Base-by-base conservation (phyloP, 2,888 invertebrate species). In the Chalcosyrphus nemorum region DNA sequence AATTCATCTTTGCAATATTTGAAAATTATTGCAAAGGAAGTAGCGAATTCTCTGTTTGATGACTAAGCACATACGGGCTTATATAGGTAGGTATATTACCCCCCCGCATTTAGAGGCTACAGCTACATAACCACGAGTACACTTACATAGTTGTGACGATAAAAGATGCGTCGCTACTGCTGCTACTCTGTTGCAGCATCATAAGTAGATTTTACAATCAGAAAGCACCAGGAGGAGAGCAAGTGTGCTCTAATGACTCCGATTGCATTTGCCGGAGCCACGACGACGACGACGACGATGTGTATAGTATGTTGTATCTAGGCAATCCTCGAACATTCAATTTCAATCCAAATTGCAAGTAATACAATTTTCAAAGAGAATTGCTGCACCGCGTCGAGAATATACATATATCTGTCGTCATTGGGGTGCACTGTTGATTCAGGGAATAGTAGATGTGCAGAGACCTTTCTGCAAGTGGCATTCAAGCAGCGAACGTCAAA, bases 381-480 rank as follows among this genome's bases (percentile, higher is more conserved):
- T 19, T 52, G 29, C 43, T 43, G 5, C 4, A 24, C 7, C 13
- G 24, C 57, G 2, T 29, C 13, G 41, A 63, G 41, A 71, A 70
- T 29, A n/a, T n/a, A n/a, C n/a, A n/a, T n/a, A n/a, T n/a, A 27
- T 63, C 61, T 50, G 24, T 9, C 27, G 2, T 32, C 32, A 9
- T 32, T n/a, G n/a, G 19, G 47, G 47, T 70, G 21, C 17, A n/a
- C n/a, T n/a, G 15, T 21, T 29, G 2, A 0, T 41, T 29, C 27
- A 50, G 13, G 52, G 27, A 27, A 38, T 21, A 52, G n/a, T n/a
- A n/a, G n/a, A n/a, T n/a, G n/a, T n/a, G n/a, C n/a, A 7, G 29
- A 29, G 50, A 72, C 52, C 72, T 54, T 71, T 63, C 15, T 35
- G 13, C 54, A 54, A 63, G 63, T 35, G 57, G 32, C 75, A 81